Evolutionary conservation across 2,113 vertebrate species (phyloP).

Genomic region (Fregata magnificens): DNA sequence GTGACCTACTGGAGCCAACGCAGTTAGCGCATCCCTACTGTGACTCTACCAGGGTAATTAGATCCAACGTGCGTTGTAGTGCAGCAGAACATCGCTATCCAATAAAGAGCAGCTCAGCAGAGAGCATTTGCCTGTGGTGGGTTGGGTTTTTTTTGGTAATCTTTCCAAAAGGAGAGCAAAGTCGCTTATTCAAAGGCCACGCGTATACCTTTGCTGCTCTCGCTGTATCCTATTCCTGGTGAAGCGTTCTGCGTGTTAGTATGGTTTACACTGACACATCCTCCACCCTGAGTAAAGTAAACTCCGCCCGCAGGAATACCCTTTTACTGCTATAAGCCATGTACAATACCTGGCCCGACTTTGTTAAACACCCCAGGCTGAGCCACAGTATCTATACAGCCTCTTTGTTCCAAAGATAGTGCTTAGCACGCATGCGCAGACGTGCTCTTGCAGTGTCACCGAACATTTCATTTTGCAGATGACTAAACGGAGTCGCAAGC

Average conservation of each 20-base stretch:
- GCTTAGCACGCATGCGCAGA: not conserved
- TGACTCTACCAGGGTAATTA: not conserved
- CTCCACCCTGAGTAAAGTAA: not conserved
- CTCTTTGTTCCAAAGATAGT: not conserved
- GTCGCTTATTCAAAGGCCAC: not conserved
- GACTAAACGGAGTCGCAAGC: not conserved
- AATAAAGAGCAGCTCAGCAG: not conserved
- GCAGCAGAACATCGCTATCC: not conserved
- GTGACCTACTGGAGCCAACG: not conserved
- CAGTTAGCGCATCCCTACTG: not conserved
- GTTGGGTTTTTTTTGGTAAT: too few species aligned
- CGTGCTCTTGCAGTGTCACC: not conserved
- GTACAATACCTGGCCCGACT: not conserved
- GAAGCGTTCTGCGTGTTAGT: not conserved
- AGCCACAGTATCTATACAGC: not conserved
- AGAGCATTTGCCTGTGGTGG: not conserved
- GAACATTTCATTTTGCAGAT: not conserved
- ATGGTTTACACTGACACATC: not conserved
- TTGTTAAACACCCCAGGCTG: not conserved
- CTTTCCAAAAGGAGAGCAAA: not conserved
- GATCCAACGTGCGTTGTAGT: not conserved
- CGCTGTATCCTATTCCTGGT: not conserved
- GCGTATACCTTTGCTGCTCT: not conserved
- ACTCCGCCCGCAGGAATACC: not conserved
- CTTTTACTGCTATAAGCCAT: not conserved